Evolutionary conservation across 2,797 vertebrate genomes (phyloP).

Genomic region (Oreonectes daqikongensis): DNA sequence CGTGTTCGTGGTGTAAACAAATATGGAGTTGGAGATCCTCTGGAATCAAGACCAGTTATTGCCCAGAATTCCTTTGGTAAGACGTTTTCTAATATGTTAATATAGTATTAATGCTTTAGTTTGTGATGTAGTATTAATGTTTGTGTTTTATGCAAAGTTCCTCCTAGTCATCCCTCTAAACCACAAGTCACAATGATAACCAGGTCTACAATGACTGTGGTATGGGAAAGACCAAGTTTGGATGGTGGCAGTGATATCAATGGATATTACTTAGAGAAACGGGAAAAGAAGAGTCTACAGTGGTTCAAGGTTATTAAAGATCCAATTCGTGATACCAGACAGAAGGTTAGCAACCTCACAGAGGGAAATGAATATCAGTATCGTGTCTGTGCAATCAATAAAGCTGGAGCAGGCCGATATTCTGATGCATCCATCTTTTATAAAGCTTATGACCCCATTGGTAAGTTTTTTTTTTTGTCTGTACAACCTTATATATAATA

Average conservation of each 20-base stretch:
- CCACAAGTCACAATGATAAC: conserved; percentile 92
- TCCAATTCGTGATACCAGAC: conserved; percentile 94
- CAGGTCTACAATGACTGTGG: conserved; percentile 93
- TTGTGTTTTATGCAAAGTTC: conserved; percentile 75
- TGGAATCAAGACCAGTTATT: conserved; percentile 88
- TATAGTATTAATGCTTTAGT: not conserved
- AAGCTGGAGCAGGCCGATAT: conserved; percentile 92
- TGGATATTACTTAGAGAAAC: conserved; percentile 95
- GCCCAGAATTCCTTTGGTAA: conserved; percentile 97
- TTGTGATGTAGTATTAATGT: conserved; percentile 3
- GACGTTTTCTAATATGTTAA: conserved; percentile 28
- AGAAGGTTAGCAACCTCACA: conserved; percentile 89
- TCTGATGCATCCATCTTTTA: conserved; percentile 91
- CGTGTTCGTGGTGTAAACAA: conserved; percentile 96
- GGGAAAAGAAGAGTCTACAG: conserved; percentile 95
- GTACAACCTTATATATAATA: not conserved
- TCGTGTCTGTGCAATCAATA: conserved; percentile 93
- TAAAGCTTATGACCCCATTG: conserved; percentile 91
- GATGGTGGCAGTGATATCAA: conserved; percentile 95
- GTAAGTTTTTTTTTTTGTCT: conserved; percentile 71
- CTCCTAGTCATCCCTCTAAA: conserved; percentile 90
- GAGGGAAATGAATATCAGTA: conserved; percentile 94
- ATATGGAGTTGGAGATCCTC: conserved; percentile 90
- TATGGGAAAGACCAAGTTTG: conserved; percentile 89
- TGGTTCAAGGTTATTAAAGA: conserved; percentile 98